Conservation (phyloP, 2,113 vertebrate genomes). For the Callipepla squamata region DNA sequence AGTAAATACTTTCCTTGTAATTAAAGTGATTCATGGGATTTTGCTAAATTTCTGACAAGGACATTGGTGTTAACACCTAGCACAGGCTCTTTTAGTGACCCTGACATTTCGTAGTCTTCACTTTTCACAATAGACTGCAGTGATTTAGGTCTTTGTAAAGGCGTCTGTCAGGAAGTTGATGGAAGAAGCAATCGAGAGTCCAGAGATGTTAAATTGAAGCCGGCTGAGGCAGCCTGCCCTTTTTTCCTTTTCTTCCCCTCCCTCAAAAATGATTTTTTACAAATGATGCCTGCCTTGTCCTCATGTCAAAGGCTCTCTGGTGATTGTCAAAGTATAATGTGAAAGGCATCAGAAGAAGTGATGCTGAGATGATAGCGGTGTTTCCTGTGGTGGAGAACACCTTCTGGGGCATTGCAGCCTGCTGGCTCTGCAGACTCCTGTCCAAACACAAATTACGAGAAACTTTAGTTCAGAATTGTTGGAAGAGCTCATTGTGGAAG, state of each 20-base stretch:
- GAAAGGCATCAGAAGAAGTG: neutral
- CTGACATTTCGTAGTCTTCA: neutral
- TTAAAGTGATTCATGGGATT: neutral
- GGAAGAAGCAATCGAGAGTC: neutral
- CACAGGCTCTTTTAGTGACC: neutral
- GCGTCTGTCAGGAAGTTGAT: neutral
- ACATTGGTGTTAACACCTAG: neutral
- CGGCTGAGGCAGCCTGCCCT: neutral
- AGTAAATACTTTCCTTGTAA: neutral
- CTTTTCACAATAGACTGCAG: neutral
- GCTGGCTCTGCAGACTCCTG: neutral
- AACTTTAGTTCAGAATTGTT: neutral
- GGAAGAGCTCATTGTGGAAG: rapidly evolving
- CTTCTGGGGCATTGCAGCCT: too few species aligned
- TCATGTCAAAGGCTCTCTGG: neutral
- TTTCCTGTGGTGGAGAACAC: rapidly evolving
- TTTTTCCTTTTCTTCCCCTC: neutral
- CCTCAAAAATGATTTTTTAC: neutral
- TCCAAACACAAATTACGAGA: neutral
- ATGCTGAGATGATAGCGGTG: neutral
- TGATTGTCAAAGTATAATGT: neutral
- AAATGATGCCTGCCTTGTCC: neutral
- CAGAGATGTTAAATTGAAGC: neutral
- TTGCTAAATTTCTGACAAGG: neutral
- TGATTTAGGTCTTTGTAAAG: neutral